Evolutionary conservation across 2,888 invertebrate species (phyloP).

Genomic region (Nowickia ferox): DNA sequence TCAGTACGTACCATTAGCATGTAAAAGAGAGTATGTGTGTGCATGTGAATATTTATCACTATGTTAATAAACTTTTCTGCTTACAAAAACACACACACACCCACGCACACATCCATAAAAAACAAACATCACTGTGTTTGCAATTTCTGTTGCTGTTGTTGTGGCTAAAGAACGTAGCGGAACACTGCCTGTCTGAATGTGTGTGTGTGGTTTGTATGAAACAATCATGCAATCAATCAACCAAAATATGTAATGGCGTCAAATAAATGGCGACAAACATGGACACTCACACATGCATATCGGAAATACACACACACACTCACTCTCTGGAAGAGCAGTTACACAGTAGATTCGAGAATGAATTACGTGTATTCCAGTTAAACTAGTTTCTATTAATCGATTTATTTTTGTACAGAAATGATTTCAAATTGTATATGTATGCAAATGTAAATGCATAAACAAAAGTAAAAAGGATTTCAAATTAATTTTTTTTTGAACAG

Average conservation of each 20-base stretch:
- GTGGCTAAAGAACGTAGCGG: neutral
- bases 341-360: neutral
- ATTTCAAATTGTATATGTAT: neutral
- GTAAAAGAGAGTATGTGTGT: neutral
- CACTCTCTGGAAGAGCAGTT: neutral
- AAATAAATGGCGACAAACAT: slow-evolving; percentile 63
- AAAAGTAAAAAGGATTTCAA: neutral
- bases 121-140: neutral
- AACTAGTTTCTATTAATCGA: neutral
- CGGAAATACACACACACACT: neutral
- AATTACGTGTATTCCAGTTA: neutral
- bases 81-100: neutral
- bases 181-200: slow-evolving; percentile 34
- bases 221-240: slow-evolving; percentile 64
- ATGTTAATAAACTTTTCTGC: slow-evolving; percentile 17
- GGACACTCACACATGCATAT: neutral
- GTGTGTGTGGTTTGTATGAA: neutral
- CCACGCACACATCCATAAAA: neutral
- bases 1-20: neutral
- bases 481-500: neutral
- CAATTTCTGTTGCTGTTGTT: neutral
- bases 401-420: neutral
- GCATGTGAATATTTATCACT: neutral
- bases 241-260: slow-evolving; percentile 68
- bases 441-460: too few relatives aligned